Evolutionary conservation across 2,888 invertebrate genomes (phyloP), one percentile per base, ranked within the genome.

Genomic region (Gortyna flavago): DNA sequence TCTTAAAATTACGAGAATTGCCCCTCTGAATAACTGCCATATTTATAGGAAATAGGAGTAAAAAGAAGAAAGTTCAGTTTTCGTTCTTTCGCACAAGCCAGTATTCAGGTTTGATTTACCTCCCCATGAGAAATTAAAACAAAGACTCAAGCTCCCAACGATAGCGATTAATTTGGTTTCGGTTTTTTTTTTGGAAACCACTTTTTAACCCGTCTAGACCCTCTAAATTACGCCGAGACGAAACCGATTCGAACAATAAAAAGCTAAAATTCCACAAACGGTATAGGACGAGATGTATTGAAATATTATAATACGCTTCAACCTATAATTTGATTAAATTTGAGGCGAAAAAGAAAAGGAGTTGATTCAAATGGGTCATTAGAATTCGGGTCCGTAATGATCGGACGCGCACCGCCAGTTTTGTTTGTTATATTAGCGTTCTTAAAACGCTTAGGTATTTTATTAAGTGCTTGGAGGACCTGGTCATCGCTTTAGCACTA

Each of bases 281-380:
- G 93, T 95, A 96, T 94, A 94, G 93, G 93, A 92, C 90, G 90
- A 93, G 93, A 93, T 90, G 93, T 95, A 96, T 96, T 95, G 96
- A 96, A 96, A 96, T 96, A 96, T 96, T 96, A 96, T 95, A 96
- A 96, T 94, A 94, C 92, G 92, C 93, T 92, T 93, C 91, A 96
- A 96, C 96, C 96, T 96, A 96, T 96, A 96, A 96, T 96, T 96
- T 96, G 95, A 96, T 96, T 95, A 96, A 96, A 95, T 94, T 95
- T 92, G 92, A 92, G 91, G 90, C 92, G 91, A 94, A 96, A 95
- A 95, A 95, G 94, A 95, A 95, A 94, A 96, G 92, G 90, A 94
- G 91, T 92, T 88, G 93, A 95, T 94, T 92, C 93, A 94, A 95
- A 95, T 93, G 94, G 94, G 92, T 95, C 96, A 95, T 96, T 95